Percentiles rank a stretch among this genome's conserved stretches.
phyloP scores from a whole-genome alignment of 30 jellyfish, hydroid and myxozoan species.

The Turritopsis rubra region DNA sequence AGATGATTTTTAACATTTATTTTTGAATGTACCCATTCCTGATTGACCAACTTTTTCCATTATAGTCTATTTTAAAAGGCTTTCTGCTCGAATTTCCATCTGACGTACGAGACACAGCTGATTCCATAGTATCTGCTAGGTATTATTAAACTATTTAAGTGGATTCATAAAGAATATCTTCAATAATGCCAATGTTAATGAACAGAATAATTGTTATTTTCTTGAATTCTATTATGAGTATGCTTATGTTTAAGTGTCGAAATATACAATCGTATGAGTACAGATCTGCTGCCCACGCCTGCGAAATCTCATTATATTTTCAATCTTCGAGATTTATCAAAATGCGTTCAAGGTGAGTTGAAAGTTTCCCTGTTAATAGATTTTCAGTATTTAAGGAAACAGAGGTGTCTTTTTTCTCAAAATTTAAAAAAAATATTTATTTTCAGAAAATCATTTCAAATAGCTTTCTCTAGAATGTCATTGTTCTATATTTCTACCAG shows the following conservation, averaged over 20 bases:
- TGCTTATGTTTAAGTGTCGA: conserved; percentile 81
- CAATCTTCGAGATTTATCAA: conserved; percentile 84
- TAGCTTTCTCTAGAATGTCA: no score
- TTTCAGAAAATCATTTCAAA: no score
- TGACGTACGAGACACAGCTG: conserved; percentile 75
- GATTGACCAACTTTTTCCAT: neutral
- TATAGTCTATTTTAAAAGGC: conserved; percentile 84
- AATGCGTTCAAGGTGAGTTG: conserved; percentile 82
- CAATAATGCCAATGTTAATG: neutral
- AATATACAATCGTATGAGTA: conserved; percentile 79
- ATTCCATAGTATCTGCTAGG: conserved; percentile 87
- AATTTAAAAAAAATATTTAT: no score
- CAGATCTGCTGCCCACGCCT: conserved; percentile 93
- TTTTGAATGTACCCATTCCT: neutral
- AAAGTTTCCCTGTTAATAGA: neutral
- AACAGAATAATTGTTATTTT: no score
- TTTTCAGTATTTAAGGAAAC: no score
- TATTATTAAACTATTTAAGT: no score
- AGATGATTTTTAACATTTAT: neutral
- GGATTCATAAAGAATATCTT: no score
- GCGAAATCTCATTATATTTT: conserved; percentile 92
- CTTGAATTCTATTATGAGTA: no score
- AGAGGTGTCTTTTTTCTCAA: no score
- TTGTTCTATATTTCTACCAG: no score
- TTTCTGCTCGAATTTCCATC: conserved; percentile 76